A percentile compares a stretch with the other conserved stretches of the same genome.
These are phyloP conservation scores for Gymnothorax javanicus DNA, from an alignment of 2,797 vertebrate genomes.

Conservation along the genomic window DNA sequence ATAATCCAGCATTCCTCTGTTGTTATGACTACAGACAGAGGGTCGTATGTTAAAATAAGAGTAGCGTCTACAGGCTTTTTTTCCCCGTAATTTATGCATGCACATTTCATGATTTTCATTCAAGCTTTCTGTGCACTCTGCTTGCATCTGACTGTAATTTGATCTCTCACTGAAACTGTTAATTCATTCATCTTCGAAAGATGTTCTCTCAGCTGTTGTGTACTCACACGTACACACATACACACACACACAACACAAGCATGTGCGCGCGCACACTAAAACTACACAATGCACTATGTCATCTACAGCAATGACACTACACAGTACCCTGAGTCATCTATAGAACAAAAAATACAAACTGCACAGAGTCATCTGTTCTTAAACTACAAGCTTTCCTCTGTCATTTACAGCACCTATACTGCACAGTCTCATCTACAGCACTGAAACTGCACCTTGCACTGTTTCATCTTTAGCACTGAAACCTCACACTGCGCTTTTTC, in stretches of 20 bases:
- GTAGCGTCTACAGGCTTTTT: conserved; percentile 51
- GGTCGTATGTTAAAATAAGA: conserved; percentile 49
- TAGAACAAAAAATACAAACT: neutral
- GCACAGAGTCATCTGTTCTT: neutral
- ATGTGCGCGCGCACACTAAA: neutral
- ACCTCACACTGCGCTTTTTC: neutral
- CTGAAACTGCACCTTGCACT: neutral
- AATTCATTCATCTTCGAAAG: neutral
- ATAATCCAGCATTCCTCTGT: conserved; percentile 51
- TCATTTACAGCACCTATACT: neutral
- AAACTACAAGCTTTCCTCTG: neutral
- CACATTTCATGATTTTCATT: conserved; percentile 41
- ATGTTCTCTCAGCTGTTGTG: neutral
- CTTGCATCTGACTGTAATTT: neutral
- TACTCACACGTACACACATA: neutral
- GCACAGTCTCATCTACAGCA: neutral
- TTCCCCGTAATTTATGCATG: conserved; percentile 41
- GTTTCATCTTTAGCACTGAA: neutral
- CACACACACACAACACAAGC: neutral
- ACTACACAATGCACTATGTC: neutral
- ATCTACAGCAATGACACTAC: neutral
- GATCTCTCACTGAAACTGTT: neutral
- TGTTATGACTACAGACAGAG: conserved; percentile 71
- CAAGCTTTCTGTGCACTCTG: neutral
- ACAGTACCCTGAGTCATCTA: neutral